Conservation (phyloP, 2,888 invertebrate genomes). For the Cryptophagus acutangulus region DNA sequence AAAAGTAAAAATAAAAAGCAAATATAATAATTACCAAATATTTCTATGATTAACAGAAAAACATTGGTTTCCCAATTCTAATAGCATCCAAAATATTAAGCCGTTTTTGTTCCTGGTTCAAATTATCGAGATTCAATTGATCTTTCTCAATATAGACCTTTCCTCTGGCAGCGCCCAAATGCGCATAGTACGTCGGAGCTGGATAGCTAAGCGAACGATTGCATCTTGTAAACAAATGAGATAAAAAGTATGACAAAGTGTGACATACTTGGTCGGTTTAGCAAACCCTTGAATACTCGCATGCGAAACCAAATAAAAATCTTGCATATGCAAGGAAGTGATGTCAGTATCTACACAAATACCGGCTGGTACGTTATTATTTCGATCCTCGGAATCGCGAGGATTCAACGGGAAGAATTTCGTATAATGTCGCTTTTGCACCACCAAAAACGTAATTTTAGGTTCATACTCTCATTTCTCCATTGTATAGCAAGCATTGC, state of each 20-base stretch:
- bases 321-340: conserved; percentile 79
- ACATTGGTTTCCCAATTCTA: conserved; percentile 60
- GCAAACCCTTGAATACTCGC: conserved; percentile 75
- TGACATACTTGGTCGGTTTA: conserved; percentile 80
- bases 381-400: conserved; percentile 52
- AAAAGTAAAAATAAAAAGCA: no score
- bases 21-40: no score
- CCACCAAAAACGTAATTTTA: conserved; percentile 83
- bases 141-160: conserved; percentile 47
- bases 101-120: conserved; percentile 51
- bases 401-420: conserved; percentile 54
- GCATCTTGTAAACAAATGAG: conserved; percentile 81
- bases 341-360: conserved; percentile 71
- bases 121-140: conserved; percentile 46
- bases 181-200: conserved; percentile 83
- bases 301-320: conserved; percentile 76
- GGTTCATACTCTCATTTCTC: conserved; percentile 59
- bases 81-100: conserved; percentile 54
- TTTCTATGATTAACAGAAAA: conserved; percentile 69
- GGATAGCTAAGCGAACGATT: conserved; percentile 80
- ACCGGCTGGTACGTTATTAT: conserved; percentile 58
- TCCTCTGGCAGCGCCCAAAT: conserved; percentile 75
- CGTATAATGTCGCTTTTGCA: conserved; percentile 96
- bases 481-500: conserved; percentile 59
- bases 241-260: conserved; percentile 76